Evolutionary conservation across 2,113 vertebrate species (phyloP), one percentile per base, ranked within the genome.

Genomic region (Hucho hucho): DNA sequence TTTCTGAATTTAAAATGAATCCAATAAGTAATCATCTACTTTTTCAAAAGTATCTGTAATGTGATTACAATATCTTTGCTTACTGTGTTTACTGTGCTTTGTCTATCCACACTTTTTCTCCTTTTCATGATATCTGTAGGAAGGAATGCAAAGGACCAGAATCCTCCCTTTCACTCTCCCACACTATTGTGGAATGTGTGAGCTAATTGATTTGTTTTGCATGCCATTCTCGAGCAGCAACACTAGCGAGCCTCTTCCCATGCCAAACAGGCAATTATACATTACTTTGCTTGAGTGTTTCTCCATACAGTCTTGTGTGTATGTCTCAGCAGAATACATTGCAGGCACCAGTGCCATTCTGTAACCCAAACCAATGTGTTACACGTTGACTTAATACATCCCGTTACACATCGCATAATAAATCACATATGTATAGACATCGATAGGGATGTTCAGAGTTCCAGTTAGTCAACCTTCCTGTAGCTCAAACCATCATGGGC

Each of bases 151-250:
- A 29, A 24, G 16, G 65, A 67, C 59, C 77, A 73, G 66, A 77
- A 76, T 79, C 78, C 66, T 43, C 59, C 49, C 56, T 26, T 14
- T 53, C 49, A 24, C 58, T 61, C n/a, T 75, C 59, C 61, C 75
- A 70, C 67, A 67, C 75, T 74, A 73, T 72, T 69, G 64, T 58
- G 79, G 65, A 77, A 72, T 49, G 53, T 61, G 73, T 18, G 46
- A 37, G 49, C 69, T 80, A 83, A 84, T 81, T 81, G 81, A 87
- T 85, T 81, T 81, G 81, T 85, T 83, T 81, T 74, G 20, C 58
- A 61, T 61, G n/a, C 58, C 58, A 22, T 3, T 61, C n/a, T 61
- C 9, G 16, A 61, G 5, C 58, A 61, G 58, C 58, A 24, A 61
- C 58, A 22, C 58, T n/a, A 61, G 49, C 16, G 49, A 53, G 49